Evolutionary conservation across 2,888 invertebrate species (phyloP), one percentile per base, ranked within the genome.

Genomic region (Cantharis rufa): DNA sequence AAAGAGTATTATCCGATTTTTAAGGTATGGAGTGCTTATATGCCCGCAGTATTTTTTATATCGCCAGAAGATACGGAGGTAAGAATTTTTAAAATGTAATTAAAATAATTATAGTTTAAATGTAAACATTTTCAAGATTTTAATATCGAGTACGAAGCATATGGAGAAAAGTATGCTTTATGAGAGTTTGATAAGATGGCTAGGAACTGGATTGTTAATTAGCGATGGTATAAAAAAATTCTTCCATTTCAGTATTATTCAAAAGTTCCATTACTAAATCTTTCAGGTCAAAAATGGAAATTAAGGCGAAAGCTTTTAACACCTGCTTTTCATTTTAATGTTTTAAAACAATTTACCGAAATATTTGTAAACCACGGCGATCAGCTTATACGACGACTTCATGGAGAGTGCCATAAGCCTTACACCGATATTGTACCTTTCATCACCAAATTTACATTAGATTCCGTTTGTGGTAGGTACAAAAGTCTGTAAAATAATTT

Each of bases 401-500:
- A 83, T 69, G 75, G 81, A 7, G 78, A 82, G 15, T 80, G 79
- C 9, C 82, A 81, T 3, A 74, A 83, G 79, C 75, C 82, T 15
- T 75, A 82, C 1, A 82, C 88, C 18, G 86, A 91, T 82, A 85
- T 91, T 9, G 85, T 89, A 72, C 88, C 88, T 1, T 85, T 89
- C 66, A 84, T 90, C n/a, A 89, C 90, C 1, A 85, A 89, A 16
- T 90, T 89, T 82, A 89, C 91, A 0, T 84, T 92, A 15, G 89
- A 89, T 80, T 87, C 90, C 18, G 91, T 92, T 71, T 90, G 90
- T 82, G 24, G 24, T 24, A 1, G 85, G 84, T 72, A 76, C 2
- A 18, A 32, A 15, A 62, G 89, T 48, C n/a, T 10, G 10, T 63
- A 16, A 1, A 32, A 3, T 63, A 48, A 48, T 48, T 48, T 48